Conservation (phyloP, 2,113 vertebrate genomes). For the rat (Rattus norvegicus) region GRCr8 NC_086027.1:50350501-50351000, state of each 20-base stretch:
- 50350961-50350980: background rate
- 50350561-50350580: background rate
- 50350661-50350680: background rate
- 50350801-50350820: background rate
- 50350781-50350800: background rate
- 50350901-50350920: background rate
- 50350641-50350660: background rate
- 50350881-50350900: background rate
- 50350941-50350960: background rate
- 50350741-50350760: too few relatives aligned
- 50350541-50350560: background rate
- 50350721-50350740: background rate
- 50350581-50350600: background rate
- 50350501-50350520: background rate
- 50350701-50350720: too few relatives aligned
- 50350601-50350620: slow-evolving; percentile 27
- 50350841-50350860: too few relatives aligned
- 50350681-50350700: background rate
- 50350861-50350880: background rate
- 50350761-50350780: background rate
- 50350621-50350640: background rate
- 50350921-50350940: background rate
- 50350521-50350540: background rate
- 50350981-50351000: too few relatives aligned
- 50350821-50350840: too few relatives aligned